Evolutionary conservation across 2,888 invertebrate genomes (phyloP), one percentile per base, ranked within the genome.

Genomic region (Orchesella flavescens): DNA sequence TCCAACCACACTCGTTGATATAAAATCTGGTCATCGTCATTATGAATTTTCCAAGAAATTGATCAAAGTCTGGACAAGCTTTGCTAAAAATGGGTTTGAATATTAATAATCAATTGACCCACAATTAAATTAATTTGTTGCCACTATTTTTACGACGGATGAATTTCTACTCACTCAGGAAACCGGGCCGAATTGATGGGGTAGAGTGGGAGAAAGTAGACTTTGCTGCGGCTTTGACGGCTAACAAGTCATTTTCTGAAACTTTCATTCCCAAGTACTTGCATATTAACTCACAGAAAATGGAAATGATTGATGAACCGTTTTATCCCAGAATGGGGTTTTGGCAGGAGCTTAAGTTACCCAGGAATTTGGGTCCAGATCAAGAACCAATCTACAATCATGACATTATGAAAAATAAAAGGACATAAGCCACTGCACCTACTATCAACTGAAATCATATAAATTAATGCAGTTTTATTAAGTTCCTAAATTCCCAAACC

Each of bases 41-140:
- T 86, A 85, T 61, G 73, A 76, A 53, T 84, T 86, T 73, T 86
- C 86, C 24, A 83, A 76, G 24, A n/a, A 61, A 17, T 13, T 86
- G 12, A 73, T 85, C 10, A 68, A 82, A 53, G 4, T 74, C 1
- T 84, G 81, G 78, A 53, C 77, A n/a, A 46, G 68, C 10, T 86
- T 86, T 68, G 86, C 85, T 0, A 49, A 19, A 21, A 24, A 74
- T 46, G 83, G 83, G 83, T n/a, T n/a, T n/a, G n/a, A n/a, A n/a
- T n/a, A n/a, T n/a, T n/a, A n/a, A n/a, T n/a, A n/a, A n/a, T 34
- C 3, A 12, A 15, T 2, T 7, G n/a, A 49, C 1, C n/a, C 10
- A 24, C n/a, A 24, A 5, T 23, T 1, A 12, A 24, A 9, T 13
- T n/a, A 24, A 24, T 24, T 23, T 63, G 1, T 21, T n/a, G n/a